Evolutionary conservation across 2,888 invertebrate species (phyloP).

Genomic region (Tipula confusa): DNA sequence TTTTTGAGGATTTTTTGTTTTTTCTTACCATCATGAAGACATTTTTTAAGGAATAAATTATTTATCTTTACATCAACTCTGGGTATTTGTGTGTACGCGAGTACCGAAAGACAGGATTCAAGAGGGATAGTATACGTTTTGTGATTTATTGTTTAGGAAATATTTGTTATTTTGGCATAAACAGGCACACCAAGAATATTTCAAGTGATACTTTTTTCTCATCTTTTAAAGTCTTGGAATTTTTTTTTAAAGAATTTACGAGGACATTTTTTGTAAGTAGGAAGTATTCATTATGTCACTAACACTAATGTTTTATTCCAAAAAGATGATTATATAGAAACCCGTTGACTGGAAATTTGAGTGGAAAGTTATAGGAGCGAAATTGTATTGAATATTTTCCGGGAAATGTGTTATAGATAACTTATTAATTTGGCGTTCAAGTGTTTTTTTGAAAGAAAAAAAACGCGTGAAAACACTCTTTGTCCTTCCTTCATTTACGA

Average conservation of each 20-base stretch:
- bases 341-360: no score
- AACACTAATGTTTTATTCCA: background rate
- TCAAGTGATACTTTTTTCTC: background rate
- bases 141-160: slow-evolving; percentile 12
- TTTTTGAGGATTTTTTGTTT: background rate
- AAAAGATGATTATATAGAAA: no score
- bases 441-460: no score
- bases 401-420: no score
- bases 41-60: slow-evolving; percentile 12
- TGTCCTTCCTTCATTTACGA: no score
- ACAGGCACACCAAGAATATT: background rate
- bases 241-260: background rate
- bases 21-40: no score
- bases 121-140: slow-evolving; percentile 9
- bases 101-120: background rate
- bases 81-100: background rate
- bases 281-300: background rate
- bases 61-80: background rate
- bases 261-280: background rate
- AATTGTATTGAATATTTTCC: no score
- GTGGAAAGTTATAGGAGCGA: no score
- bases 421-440: no score
- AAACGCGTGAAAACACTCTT: no score
- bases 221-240: background rate
- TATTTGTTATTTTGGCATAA: background rate